Evolutionary conservation across 2,113 vertebrate genomes (phyloP).

Genomic region (Herpailurus yagouaroundi): DNA sequence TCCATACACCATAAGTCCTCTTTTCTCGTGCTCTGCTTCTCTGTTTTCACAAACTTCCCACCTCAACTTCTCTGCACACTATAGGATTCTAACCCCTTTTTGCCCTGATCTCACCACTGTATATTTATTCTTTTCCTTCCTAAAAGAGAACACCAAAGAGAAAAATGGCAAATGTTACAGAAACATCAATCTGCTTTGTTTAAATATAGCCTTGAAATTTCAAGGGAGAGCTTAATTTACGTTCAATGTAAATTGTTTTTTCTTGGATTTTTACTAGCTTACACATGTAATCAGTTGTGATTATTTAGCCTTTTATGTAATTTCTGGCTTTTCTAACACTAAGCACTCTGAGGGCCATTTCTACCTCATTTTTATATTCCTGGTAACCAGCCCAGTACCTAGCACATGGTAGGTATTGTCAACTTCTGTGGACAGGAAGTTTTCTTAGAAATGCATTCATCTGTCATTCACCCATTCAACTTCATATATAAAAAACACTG

Average conservation of each 20-base stretch:
- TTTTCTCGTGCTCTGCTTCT: background rate
- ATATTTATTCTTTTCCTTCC: background rate
- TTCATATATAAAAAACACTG: background rate
- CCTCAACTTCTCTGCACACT: background rate
- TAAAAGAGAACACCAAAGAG: background rate
- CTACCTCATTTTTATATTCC: background rate
- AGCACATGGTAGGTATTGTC: background rate
- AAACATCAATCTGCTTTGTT: background rate
- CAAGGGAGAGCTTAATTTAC: background rate
- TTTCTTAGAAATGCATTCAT: background rate
- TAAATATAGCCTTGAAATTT: slow-evolving; percentile 9
- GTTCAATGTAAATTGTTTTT: background rate
- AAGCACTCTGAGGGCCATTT: background rate
- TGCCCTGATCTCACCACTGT: background rate
- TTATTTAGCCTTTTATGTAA: background rate
- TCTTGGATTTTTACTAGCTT: background rate
- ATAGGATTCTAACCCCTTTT: background rate
- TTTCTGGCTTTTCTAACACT: background rate
- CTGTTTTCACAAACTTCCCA: background rate
- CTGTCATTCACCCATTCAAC: background rate
- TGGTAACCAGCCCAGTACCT: background rate
- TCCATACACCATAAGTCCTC: background rate
- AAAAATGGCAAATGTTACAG: background rate
- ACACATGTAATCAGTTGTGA: background rate
- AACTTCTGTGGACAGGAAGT: background rate